Evolutionary conservation across 2,888 invertebrate genomes (phyloP).

Genomic region (Cantharis nigra): DNA sequence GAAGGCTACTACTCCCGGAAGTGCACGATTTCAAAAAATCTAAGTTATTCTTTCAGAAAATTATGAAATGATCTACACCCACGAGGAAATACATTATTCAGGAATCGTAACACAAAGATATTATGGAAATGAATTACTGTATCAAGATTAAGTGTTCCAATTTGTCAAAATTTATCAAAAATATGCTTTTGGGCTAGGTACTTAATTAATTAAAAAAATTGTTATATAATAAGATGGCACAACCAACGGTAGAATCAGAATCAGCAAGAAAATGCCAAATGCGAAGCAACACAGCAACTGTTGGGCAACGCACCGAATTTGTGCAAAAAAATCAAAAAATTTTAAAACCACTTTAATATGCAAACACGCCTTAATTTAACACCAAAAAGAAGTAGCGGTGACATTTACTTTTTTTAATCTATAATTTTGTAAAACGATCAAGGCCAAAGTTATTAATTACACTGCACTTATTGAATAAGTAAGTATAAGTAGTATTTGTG

Average conservation of each 20-base stretch:
- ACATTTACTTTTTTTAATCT: neutral
- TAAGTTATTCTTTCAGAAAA: neutral
- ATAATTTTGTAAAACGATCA: neutral
- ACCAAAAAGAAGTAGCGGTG: conserved; percentile 5
- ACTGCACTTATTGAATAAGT: neutral
- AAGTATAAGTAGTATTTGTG: neutral
- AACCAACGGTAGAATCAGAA: neutral
- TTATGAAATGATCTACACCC: neutral
- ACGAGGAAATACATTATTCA: neutral
- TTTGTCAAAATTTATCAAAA: neutral
- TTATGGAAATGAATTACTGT: neutral
- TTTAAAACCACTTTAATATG: neutral
- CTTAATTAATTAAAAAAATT: neutral
- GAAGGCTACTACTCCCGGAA: neutral
- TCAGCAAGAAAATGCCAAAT: no score
- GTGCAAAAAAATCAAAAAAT: no score
- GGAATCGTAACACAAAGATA: neutral
- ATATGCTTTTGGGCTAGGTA: neutral
- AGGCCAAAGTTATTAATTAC: neutral
- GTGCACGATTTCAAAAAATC: neutral
- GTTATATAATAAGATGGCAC: neutral
- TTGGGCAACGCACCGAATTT: neutral
- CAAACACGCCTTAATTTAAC: neutral
- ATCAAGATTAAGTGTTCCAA: neutral
- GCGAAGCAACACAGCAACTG: neutral